Conservation (phyloP, 2,113 vertebrate species). For the Proterorhinus semilunaris region DNA sequence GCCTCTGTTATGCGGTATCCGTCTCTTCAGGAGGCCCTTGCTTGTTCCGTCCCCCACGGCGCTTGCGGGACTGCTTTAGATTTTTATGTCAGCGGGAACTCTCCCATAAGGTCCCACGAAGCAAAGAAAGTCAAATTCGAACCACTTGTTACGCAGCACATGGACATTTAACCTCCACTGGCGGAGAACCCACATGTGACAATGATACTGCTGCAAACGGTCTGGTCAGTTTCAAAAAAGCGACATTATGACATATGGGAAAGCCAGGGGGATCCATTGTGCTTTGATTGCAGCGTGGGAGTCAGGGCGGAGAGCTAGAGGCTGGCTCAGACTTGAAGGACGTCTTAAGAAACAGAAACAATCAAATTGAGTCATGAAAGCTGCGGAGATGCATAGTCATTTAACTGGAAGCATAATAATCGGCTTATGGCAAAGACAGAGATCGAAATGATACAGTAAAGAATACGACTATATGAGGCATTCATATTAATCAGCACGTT, state of each 20-base stretch:
- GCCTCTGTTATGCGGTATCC: background rate
- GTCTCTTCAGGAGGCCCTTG: constrained; percentile 1
- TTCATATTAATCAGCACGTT: background rate
- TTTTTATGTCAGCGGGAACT: constrained; percentile 24
- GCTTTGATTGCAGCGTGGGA: constrained; percentile 33
- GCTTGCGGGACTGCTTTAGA: background rate
- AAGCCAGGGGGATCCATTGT: constrained; percentile 7
- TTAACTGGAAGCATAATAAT: background rate
- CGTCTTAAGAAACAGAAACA: constrained; percentile 50
- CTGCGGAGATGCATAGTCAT: constrained; percentile 13
- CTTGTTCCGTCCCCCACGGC: constrained; percentile 10
- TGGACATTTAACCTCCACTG: constrained; percentile 1
- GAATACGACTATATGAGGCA: background rate
- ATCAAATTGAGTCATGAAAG: constrained; percentile 36
- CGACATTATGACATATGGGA: background rate
- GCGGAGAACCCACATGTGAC: background rate
- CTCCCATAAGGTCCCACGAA: background rate
- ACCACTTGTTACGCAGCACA: background rate
- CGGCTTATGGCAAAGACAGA: background rate
- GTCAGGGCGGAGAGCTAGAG: constrained; percentile 41
- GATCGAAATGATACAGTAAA: background rate
- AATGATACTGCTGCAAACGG: background rate
- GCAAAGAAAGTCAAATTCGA: constrained; percentile 10
- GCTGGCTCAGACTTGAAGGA: constrained; percentile 41
- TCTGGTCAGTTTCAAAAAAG: background rate